Evolutionary conservation across 2,888 invertebrate genomes (phyloP), one percentile per base, ranked within the genome.

Genomic region (Romanomermis culicivorax): DNA sequence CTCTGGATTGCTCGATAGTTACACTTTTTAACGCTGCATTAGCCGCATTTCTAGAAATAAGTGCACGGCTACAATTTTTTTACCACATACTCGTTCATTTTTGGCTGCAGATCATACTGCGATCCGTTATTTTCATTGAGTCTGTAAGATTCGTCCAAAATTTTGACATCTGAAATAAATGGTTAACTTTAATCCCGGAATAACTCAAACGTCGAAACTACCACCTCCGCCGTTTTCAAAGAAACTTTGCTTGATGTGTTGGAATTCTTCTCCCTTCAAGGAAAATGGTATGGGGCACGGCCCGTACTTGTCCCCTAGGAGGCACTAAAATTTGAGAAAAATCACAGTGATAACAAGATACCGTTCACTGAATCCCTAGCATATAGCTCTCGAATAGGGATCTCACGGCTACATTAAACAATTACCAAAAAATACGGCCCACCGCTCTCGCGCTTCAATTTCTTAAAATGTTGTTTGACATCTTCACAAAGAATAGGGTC

Each of bases 271-370:
- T 1, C 65, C 64, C 17, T 66, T 65, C 7, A 74, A 64, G 27
- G 60, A 61, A 2, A 65, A 58, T 14, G 74, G 74, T 2, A 73
- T 62, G 14, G 69, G 58, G 25, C 63, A 62, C 1, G 65, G 63
- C 1, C 73, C 73, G 57, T 72, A 73, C 52, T 69, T 69, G 59
- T 74, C 71, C 2, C 73, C 72, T 17, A 73, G 61, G 26, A 74
- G 61, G 30, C 67, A 64, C 73, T 73, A 61, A 52, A 62, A 55
- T 30, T 11, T 7, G 7, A 36, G 7, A 36, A 11, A 36, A 11
- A 11, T 36, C 17, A 36, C 11, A 36, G 11, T 36, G 36, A 36
- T 11, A n/a, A n/a, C n/a, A n/a, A n/a, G n/a, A n/a, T n/a, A n/a
- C n/a, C n/a, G n/a, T n/a, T n/a, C n/a, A n/a, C n/a, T n/a, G n/a